Evolutionary conservation across 2,888 invertebrate genomes (phyloP), one percentile per base, ranked within the genome.

Genomic region (Pomacea canaliculata): DNA sequence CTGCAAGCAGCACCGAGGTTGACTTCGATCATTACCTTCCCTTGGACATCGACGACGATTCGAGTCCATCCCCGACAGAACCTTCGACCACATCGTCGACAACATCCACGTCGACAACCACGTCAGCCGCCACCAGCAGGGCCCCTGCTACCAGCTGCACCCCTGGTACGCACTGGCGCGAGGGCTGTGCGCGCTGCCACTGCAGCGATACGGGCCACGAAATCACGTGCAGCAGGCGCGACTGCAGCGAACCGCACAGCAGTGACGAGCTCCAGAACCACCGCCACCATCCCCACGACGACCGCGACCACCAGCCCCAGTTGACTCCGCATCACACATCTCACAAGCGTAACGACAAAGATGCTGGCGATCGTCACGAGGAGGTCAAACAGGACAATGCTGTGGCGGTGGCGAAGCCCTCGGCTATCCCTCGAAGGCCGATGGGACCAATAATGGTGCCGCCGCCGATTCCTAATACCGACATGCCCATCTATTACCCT

Each of bases 121-220:
- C 63, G 10, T 12, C n/a, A 12, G 19, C 10, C n/a, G 19, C 63
- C n/a, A 63, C 63, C 18, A 5, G 62, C 12, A 13, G 51, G 10
- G 13, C 23, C 18, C 16, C 56, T 5, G 9, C 72, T 7, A 66
- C n/a, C 8, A n/a, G 46, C 8, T 79, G 79, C 69, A 51, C 49
- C 16, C 79, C 77, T 0, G 65, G 70, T 13, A 59, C 37, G 27
- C 60, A 67, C 10, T 79, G 79, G 79, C 27, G 48, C n/a, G 73
- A 70, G 7, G 76, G 79, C 0, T 79, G 79, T 48, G 67, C 23
- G 63, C 75, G 70, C 1, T 79, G 79, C 19, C 56, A 48, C 37
- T 79, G 79, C 68, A 46, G 65, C 37, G 18, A 60, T 8, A n/a
- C 56, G n/a, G 70, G 71, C 9, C 66, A n/a, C n/a, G 69, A 73